Evolutionary conservation across 2,797 vertebrate species (phyloP), one percentile per base, ranked within the genome.

Genomic region (Huso huso): DNA sequence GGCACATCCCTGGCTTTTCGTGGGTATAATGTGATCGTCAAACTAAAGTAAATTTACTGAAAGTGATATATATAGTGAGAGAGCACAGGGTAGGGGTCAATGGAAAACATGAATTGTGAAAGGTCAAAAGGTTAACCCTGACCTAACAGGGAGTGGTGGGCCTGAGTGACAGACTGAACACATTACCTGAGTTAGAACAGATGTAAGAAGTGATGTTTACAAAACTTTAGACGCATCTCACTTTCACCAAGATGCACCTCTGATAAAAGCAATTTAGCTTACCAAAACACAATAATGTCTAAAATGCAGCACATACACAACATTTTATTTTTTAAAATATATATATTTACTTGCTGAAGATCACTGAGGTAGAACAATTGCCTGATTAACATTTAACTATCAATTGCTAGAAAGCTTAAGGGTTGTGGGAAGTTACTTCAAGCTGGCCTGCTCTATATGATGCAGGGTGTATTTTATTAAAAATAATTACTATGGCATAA

Each of bases 71-170:
- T 18, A 18, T 18, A 18, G 18, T 18, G 18, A 18, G 61, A 7
- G 61, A 62, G 61, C 18, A 18, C 48, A 62, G 9, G 37, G 37
- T 37, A 48, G 61, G 61, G 18, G 23, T 37, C 7, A 62, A 62
- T 62, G 61, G 18, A 62, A 18, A 62, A 62, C 61, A 62, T 62
- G 61, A 62, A 62, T 62, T 13, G 37, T 10, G 37, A 37, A 62
- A 62, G 61, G 18, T 62, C 10, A 37, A 62, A 37, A 62, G 61
- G 61, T 23, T 62, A 62, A 62, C 61, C 8, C 61, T 62, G 61
- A 18, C 11, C 18, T 37, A 37, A 12, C 8, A 48, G 61, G 61
- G 18, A 37, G 61, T 62, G 48, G 10, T 10, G 4, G 48, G 18
- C 18, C 11, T 10, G 61, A 62, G 8, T 37, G 61, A 48, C 61